phyloP scores from a whole-genome alignment of 2,888 invertebrate species.

The Malachius bipustulatus region DNA sequence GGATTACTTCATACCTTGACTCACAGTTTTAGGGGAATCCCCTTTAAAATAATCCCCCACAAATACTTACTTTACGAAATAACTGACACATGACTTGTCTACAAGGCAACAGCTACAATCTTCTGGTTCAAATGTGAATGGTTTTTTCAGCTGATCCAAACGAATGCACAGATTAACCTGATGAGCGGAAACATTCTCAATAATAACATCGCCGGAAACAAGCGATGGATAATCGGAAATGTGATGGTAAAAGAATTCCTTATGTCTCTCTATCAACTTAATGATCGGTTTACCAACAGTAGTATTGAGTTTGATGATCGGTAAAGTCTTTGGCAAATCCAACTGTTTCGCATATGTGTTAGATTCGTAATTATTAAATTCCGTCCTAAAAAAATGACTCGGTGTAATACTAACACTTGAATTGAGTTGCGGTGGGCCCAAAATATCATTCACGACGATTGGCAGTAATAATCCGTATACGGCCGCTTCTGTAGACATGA shows the following conservation, averaged over 20 bases:
- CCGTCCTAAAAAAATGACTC: background rate
- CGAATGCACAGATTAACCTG: background rate
- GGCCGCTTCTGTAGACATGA: background rate
- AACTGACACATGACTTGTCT: too few species aligned
- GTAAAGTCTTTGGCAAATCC: background rate
- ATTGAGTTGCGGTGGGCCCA: background rate
- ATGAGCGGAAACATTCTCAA: background rate
- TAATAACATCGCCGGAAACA: background rate
- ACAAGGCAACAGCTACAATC: too few species aligned
- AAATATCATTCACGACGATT: background rate
- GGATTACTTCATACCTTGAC: too few species aligned
- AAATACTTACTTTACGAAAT: too few species aligned
- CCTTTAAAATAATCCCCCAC: too few species aligned
- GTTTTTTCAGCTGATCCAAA: slow-evolving; percentile 1
- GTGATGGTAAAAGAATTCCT: background rate
- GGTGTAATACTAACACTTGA: background rate
- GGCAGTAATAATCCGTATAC: background rate
- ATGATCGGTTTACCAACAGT: background rate
- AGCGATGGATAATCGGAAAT: background rate
- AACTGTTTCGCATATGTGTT: background rate
- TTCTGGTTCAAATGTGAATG: background rate
- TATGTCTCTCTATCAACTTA: background rate
- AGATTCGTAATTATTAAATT: background rate
- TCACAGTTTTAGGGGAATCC: too few species aligned
- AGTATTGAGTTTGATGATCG: background rate